A percentile compares a stretch with the other conserved stretches of the same genome.
phyloP scores from a whole-genome alignment of 2,113 vertebrate species.

The Azemiops feae region DNA sequence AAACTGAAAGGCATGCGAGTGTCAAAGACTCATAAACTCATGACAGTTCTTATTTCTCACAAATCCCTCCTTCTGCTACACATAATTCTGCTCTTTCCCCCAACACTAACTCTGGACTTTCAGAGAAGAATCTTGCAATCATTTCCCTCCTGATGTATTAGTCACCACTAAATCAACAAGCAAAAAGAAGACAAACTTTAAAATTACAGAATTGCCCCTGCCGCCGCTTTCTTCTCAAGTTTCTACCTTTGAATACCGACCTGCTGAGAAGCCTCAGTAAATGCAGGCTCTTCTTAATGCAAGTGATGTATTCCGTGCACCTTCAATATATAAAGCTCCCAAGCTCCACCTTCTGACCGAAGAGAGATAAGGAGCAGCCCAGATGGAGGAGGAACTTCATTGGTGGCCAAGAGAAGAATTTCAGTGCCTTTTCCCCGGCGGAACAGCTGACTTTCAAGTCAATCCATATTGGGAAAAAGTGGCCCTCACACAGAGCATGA shows the following conservation, averaged over 20 bases:
- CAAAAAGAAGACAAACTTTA: background rate
- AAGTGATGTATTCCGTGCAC: background rate
- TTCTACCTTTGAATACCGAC: background rate
- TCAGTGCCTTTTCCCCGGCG: background rate
- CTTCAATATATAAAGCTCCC: background rate
- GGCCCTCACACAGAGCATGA: too few relatives aligned
- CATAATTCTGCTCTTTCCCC: background rate
- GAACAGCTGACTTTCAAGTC: background rate
- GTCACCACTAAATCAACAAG: too few relatives aligned
- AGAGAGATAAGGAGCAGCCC: background rate
- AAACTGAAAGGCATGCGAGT: background rate
- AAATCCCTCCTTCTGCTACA: background rate
- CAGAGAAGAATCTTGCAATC: background rate
- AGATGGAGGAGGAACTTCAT: background rate
- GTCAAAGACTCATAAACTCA: background rate
- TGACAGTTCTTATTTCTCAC: background rate
- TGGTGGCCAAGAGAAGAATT: background rate
- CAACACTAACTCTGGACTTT: background rate
- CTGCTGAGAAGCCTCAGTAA: background rate
- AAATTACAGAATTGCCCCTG: background rate
- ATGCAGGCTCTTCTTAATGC: background rate
- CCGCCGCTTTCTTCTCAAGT: background rate
- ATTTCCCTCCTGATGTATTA: background rate
- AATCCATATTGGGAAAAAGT: background rate
- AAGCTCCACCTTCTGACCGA: background rate